A percentile compares a stretch with the other conserved stretches of the same genome.
Conservation (phyloP, 2,888 invertebrate genomes). For the Lycophotia porphyrea region DNA sequence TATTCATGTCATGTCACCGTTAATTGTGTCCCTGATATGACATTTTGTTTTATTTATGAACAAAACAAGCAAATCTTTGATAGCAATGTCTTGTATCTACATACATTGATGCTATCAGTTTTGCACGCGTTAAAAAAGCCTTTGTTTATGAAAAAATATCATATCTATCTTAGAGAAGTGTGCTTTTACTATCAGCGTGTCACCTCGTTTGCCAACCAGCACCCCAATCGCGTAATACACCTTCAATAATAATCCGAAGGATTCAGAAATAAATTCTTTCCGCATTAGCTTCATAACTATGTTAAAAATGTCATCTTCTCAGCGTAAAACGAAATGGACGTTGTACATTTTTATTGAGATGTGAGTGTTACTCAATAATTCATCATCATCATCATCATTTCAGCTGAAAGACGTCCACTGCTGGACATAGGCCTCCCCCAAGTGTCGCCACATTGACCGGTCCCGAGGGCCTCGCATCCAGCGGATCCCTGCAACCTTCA, state of each 20-base stretch:
- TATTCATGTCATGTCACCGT: too few relatives aligned
- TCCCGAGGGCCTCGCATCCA: too few relatives aligned
- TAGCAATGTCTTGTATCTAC: neutral
- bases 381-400: too few relatives aligned
- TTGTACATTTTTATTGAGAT: too few relatives aligned
- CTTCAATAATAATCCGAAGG: neutral
- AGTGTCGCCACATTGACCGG: too few relatives aligned
- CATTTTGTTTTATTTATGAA: neutral
- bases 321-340: too few relatives aligned
- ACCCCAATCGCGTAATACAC: neutral
- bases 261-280: neutral
- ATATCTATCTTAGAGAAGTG: neutral
- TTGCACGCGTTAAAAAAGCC: neutral
- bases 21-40: conserved; percentile 22
- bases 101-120: neutral
- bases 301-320: too few relatives aligned
- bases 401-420: too few relatives aligned
- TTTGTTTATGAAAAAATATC: neutral
- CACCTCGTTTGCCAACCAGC: neutral
- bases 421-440: too few relatives aligned
- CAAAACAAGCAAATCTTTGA: conserved; percentile 6
- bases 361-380: too few relatives aligned
- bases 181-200: neutral
- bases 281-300: too few relatives aligned
- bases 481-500: too few relatives aligned